A percentile compares a stretch with the other conserved stretches of the same genome.
Conservation (phyloP, 2,888 invertebrate genomes). For the Gymnocheta viridis region DNA sequence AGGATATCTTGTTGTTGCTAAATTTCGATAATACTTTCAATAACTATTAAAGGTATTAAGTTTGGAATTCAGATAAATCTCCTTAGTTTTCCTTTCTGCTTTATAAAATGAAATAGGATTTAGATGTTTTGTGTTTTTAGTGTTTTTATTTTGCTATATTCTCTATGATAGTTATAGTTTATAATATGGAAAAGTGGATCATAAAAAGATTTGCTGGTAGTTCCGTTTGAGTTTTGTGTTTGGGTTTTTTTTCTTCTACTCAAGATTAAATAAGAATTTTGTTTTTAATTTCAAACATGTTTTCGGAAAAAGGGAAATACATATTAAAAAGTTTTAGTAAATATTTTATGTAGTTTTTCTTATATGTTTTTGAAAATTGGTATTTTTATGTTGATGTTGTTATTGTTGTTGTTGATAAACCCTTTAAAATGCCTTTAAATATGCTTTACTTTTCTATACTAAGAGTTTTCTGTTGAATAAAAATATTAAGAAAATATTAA, state of each 20-base stretch:
- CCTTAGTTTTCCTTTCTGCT: not conserved
- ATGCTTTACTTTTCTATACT: conserved; percentile 18
- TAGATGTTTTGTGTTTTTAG: not conserved
- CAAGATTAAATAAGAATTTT: conserved; percentile 3
- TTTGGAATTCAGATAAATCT: conserved; percentile 56
- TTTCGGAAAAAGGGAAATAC: not conserved
- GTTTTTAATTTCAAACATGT: conserved; percentile 5
- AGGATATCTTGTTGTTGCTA: conserved; percentile 14
- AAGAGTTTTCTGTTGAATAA: not conserved
- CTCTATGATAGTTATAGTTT: conserved; percentile 44
- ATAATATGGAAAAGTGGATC: conserved; percentile 44
- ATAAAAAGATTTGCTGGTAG: conserved; percentile 49
- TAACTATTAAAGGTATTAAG: conserved; percentile 66
- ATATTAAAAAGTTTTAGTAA: not conserved
- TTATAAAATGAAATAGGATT: conserved; percentile 1
- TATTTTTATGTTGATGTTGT: not conserved
- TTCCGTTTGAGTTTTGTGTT: not conserved
- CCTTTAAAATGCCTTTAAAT: conserved; percentile 21
- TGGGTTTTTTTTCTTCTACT: not conserved
- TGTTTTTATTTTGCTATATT: conserved; percentile 6
- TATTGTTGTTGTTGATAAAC: not conserved
- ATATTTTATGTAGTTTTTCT: conserved; percentile 1
- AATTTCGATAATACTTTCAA: conserved; percentile 63
- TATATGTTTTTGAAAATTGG: not conserved
- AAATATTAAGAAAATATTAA: not conserved